Evolutionary conservation across 1,140 invertebrate species (phyloP).

Genomic region (Microplitis mediator): DNA sequence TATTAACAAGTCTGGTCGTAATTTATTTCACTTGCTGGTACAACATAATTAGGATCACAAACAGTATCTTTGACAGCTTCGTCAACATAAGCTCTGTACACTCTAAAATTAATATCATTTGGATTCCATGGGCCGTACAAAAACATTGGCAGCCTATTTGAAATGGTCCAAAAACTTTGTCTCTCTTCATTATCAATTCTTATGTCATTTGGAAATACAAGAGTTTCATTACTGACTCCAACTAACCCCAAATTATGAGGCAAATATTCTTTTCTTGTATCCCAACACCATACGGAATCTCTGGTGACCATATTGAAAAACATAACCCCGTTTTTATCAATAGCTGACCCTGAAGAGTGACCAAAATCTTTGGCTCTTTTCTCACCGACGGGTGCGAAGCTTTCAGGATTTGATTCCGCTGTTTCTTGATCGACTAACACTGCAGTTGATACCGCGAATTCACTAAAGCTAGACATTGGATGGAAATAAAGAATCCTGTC

Average conservation of each 20-base stretch:
- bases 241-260: constrained; percentile 69
- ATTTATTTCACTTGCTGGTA: constrained; percentile 42
- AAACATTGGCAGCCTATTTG: constrained; percentile 76
- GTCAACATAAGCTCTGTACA: constrained; percentile 68
- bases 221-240: constrained; percentile 64
- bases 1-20: constrained; percentile 54
- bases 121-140: constrained; percentile 71
- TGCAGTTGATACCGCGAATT: constrained; percentile 74
- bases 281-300: constrained; percentile 80
- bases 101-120: constrained; percentile 73
- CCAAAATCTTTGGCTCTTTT: constrained; percentile 68
- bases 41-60: constrained; percentile 68
- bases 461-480: constrained; percentile 77
- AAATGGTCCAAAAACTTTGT: constrained; percentile 76
- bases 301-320: constrained; percentile 78
- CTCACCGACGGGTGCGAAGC: constrained; percentile 69
- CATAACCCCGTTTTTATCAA: constrained; percentile 74
- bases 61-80: constrained; percentile 70
- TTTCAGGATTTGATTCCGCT: constrained; percentile 60
- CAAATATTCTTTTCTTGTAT: constrained; percentile 72
- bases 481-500: constrained; percentile 76
- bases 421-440: constrained; percentile 67
- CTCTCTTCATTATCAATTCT: constrained; percentile 72
- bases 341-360: constrained; percentile 74
- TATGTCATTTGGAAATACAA: constrained; percentile 81